Conservation (phyloP, 1,140 invertebrate genomes). For the Drosophila oshimai region DNA sequence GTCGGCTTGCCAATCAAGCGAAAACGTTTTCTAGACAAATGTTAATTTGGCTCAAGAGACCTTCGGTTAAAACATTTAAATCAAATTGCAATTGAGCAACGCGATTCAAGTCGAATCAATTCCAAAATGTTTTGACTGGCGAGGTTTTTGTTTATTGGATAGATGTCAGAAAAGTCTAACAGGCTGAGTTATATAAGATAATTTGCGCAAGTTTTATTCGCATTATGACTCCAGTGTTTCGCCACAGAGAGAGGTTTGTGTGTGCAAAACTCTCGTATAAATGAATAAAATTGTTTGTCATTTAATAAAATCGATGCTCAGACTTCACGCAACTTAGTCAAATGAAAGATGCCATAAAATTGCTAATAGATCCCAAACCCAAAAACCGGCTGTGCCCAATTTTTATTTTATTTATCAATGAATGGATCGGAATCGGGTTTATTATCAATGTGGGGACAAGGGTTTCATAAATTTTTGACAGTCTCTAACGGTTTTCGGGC, state of each 20-base stretch:
- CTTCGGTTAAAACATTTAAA: slow-evolving; percentile 42
- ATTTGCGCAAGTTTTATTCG: slow-evolving; percentile 62
- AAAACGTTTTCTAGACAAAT: slow-evolving; percentile 52
- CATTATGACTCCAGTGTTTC: slow-evolving; percentile 39
- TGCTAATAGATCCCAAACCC: slow-evolving; percentile 54
- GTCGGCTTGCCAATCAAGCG: slow-evolving; percentile 64
- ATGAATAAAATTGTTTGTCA: slow-evolving; percentile 57
- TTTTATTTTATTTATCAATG: slow-evolving; percentile 55
- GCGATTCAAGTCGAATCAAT: slow-evolving; percentile 27
- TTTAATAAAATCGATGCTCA: slow-evolving; percentile 22
- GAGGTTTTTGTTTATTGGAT: slow-evolving; percentile 13
- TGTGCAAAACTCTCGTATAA: slow-evolving; percentile 21
- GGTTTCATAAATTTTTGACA: slow-evolving; percentile 62
- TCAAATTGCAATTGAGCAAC: slow-evolving; percentile 54
- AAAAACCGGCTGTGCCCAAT: slow-evolving; percentile 45
- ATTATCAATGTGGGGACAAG: slow-evolving; percentile 51
- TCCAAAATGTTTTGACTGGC: slow-evolving; percentile 32
- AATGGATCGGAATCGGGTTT: slow-evolving; percentile 37
- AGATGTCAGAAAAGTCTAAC: slow-evolving; percentile 33
- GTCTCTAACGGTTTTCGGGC: slow-evolving; percentile 30
- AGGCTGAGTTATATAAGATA: slow-evolving; percentile 52
- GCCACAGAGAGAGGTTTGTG: slow-evolving; percentile 6
- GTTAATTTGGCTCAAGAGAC: slow-evolving; percentile 47
- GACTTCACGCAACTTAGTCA: slow-evolving; percentile 67
- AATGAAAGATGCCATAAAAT: slow-evolving; percentile 72